Evolutionary conservation across 2,797 vertebrate genomes (phyloP), one percentile per base, ranked within the genome.

Genomic region (Aselliscus stoliczkanus): DNA sequence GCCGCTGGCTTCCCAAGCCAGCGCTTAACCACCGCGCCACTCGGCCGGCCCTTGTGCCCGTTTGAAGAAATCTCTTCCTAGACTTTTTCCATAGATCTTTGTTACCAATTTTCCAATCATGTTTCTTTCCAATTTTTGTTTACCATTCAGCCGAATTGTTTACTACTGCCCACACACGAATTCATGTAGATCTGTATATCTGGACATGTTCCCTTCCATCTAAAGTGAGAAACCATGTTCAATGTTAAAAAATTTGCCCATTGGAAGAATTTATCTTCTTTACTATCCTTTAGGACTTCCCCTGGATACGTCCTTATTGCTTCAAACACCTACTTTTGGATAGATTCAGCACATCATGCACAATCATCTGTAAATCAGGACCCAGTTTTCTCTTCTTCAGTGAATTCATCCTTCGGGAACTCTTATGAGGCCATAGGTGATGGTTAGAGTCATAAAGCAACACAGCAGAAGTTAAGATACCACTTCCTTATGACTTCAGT

Each of bases 381-480:
- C 17, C 4, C 5, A 29, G 7, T 42, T 44, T 77, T 83, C 58
- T 54, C 50, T 1, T 79, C 3, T 39, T 50, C 27, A 56, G 54
- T 69, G 20, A 65, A 5, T 2, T 12, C 21, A 31, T 85, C 56
- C 15, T 10, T 54, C 42, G 39, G 54, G 39, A 88, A 56, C n/a
- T 73, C 23, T 52, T 56, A 34, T 37, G 18, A 88, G 58, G 25
- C 15, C 18, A 17, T 3, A 2, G 34, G 23, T 56, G 60, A 88
- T n/a, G 34, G 23, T 5, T 84, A 81, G 34, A 72, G 7, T 52
- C 13, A 60, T 5, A 86, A 50, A n/a, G 8, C 25, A 82, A 88
- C 6, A 29, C 0, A 4, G 2, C 39, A 89, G 29, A 2, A 1
- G 8, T 4, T 4, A 56, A 67, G 37, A 56, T n/a, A n/a, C 7